Evolutionary conservation across 2,797 vertebrate species (phyloP), one percentile per base, ranked within the genome.

Genomic region (Argentina silus): DNA sequence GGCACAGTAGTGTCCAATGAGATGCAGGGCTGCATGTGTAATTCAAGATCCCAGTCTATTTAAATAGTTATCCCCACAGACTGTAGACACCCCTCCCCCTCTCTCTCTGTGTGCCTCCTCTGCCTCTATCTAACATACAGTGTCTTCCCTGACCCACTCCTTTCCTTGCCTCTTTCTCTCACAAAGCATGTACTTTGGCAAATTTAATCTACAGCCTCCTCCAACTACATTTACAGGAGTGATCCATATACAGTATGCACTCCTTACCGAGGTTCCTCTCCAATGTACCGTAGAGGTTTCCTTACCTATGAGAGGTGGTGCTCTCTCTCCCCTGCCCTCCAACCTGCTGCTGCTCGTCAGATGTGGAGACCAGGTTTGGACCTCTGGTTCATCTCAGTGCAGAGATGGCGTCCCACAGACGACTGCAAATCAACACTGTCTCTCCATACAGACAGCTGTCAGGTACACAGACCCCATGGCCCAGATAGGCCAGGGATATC

Each of bases 341-440:
- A 82, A 88, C 67, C 86, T 89, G 84, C 56, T 84, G 71, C 75
- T 80, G 84, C 67, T 68, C 74, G 72, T 86, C 74, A 80, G 73
- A 77, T 56, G 6, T 44, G 73, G 11, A 71, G 64, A 60, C 10
- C 42, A 71, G 67, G 19, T 36, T 1, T 36, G 42, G 17, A 59
- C 3, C 47, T 72, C 63, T 69, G 43, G 43, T 69, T 75, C 43
- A 51, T 48, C 6, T 36, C 19, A 44, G 19, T 19, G 73, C 75
- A 70, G 73, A 23, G 23, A 51, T 69, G 67, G 56, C 65, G 75
- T 83, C 67, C 65, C 75, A 64, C 51, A 50, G 23, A 73, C n/a
- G 23, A 27, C 14, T 43, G 60, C 75, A 71, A 78, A 78, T 78
- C 19, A 77, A 27, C 27, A 36, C 27, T 36, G n/a, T 75, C 70